Conservation (phyloP, 2,888 invertebrate species). For the Noctua pronuba region DNA sequence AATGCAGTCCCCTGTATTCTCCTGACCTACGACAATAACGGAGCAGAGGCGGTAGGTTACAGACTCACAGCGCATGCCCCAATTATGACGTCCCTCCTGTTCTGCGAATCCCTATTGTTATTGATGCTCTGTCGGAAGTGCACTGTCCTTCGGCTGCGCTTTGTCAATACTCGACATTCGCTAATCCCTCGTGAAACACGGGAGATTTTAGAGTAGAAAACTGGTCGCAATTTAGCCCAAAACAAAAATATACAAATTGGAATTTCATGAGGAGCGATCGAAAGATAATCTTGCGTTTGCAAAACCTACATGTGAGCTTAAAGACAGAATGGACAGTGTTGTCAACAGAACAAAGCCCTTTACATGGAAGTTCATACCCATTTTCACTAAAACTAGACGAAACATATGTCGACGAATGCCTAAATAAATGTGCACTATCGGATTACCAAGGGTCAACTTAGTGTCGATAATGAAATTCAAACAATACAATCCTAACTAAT, state of each 20-base stretch:
- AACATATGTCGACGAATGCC: not conserved
- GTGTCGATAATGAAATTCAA: no score
- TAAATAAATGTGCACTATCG: not conserved
- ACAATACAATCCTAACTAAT: no score
- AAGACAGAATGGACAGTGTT: not conserved
- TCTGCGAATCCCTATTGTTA: conserved; percentile 17
- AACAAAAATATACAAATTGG: not conserved
- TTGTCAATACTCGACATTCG: not conserved
- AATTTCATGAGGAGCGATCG: not conserved
- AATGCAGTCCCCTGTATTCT: conserved; percentile 4
- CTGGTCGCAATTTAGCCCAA: not conserved
- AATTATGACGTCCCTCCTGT: conserved; percentile 16
- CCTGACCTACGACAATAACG: conserved; percentile 41
- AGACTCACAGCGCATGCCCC: conserved; percentile 30
- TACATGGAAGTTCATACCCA: not conserved
- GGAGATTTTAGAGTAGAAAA: not conserved
- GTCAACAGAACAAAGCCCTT: not conserved
- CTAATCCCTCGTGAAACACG: not conserved
- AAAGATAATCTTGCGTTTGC: not conserved
- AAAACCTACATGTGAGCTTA: not conserved
- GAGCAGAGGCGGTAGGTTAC: conserved; percentile 15
- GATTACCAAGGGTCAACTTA: not conserved
- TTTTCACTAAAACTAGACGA: not conserved
- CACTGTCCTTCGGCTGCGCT: conserved; percentile 2
- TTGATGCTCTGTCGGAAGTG: conserved; percentile 15